These are phyloP conservation scores for Hoplodrina blanda DNA, from an alignment of 2,888 invertebrate species.

Conservation along the genomic window DNA sequence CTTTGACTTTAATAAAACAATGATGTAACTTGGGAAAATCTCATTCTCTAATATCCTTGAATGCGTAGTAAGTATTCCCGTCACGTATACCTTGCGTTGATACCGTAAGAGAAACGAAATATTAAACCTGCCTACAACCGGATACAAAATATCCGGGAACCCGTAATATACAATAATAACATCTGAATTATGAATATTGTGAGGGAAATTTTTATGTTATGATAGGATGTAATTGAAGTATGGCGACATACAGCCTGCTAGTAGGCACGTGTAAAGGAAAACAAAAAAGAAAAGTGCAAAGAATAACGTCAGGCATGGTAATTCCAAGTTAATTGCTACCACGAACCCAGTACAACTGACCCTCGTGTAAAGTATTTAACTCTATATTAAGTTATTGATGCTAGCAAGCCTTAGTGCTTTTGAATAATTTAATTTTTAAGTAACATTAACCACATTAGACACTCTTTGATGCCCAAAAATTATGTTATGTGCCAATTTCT, in stretches of 20 bases:
- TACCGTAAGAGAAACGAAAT: slow-evolving; percentile 37
- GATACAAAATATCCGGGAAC: slow-evolving; percentile 46
- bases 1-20: not conserved
- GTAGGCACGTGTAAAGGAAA: no score
- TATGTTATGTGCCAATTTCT: no score
- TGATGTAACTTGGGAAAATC: slow-evolving; percentile 39
- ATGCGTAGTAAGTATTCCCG: slow-evolving; percentile 44
- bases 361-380: no score
- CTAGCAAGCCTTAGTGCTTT: no score
- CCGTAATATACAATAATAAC: slow-evolving; percentile 19
- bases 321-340: no score
- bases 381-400: no score
- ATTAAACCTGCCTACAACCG: slow-evolving; percentile 33
- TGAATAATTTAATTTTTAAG: no score
- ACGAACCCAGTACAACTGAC: no score
- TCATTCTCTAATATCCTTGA: slow-evolving; percentile 23
- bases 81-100: slow-evolving; percentile 43
- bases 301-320: no score
- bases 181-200: slow-evolving; percentile 19
- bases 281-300: no score
- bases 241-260: not conserved
- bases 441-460: no score
- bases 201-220: slow-evolving; percentile 7
- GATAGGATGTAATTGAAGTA: not conserved
- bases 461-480: no score